Percentiles rank a stretch among this genome's conserved stretches.
Evolutionary conservation across 2,888 invertebrate species (phyloP).

Genomic region (Gari tellinella): DNA sequence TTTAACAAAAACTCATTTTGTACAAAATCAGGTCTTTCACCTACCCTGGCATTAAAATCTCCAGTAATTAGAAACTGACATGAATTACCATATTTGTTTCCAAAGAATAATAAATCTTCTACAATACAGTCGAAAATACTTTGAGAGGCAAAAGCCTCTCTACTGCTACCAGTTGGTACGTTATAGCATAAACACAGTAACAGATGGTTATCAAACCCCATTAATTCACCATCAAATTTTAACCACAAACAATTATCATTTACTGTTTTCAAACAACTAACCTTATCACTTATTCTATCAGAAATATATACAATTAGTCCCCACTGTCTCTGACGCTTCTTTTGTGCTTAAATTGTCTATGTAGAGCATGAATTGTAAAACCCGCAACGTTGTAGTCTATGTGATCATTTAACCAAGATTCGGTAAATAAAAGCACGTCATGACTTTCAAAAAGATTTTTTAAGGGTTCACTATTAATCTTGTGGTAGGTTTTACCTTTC

Average conservation of each 20-base stretch:
- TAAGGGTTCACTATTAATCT: neutral
- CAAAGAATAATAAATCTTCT: no score
- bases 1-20: conserved; percentile 4
- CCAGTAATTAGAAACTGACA: no score
- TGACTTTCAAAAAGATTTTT: conserved; percentile 4
- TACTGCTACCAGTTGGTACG: no score
- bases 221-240: no score
- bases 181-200: no score
- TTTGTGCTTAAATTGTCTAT: conserved; percentile 13
- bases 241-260: no score
- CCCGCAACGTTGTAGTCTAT: conserved; percentile 3
- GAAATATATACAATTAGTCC: conserved; percentile 14
- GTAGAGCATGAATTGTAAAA: conserved; percentile 13
- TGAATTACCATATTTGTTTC: no score
- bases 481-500: conserved; percentile 6
- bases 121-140: no score
- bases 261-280: neutral
- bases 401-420: conserved; percentile 11
- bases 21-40: conserved; percentile 4
- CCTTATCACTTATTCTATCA: conserved; percentile 6
- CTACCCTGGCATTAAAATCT: neutral
- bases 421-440: conserved; percentile 12
- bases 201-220: no score
- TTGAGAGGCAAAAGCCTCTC: no score
- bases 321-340: conserved; percentile 7